A percentile compares a stretch with the other conserved stretches of the same genome.
These are phyloP conservation scores for Notoglanidium macrostoma DNA, from an alignment of 2,797 vertebrate species.

Conservation along the genomic window DNA sequence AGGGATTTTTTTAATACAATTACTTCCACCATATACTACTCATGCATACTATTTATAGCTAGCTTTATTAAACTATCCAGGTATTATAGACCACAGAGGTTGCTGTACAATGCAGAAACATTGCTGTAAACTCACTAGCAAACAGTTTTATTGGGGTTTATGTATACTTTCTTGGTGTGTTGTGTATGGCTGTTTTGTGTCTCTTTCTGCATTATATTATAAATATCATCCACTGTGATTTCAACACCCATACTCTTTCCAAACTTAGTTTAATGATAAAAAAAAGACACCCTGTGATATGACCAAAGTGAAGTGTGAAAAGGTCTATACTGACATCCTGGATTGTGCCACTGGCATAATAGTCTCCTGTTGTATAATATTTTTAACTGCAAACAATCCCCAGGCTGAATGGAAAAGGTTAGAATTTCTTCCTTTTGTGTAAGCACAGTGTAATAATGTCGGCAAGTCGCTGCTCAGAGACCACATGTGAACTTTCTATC, in stretches of 20 bases:
- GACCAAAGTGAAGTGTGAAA: not conserved
- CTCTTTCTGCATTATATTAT: not conserved
- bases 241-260: not conserved
- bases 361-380: not conserved
- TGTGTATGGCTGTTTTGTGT: not conserved
- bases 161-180: not conserved
- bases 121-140: not conserved
- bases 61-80: not conserved
- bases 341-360: not conserved
- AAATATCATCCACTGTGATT: not conserved
- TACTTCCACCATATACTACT: not conserved
- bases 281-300: not conserved
- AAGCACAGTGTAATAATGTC: not conserved
- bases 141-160: not conserved
- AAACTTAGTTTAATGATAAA: not conserved
- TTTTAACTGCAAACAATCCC: not conserved
- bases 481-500: not conserved
- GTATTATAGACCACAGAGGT: not conserved
- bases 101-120: not conserved
- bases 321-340: not conserved
- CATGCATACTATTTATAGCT: not conserved
- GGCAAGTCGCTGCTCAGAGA: not conserved
- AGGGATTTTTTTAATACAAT: not conserved
- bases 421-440: not conserved
- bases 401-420: not conserved